A percentile compares a stretch with the other conserved stretches of the same genome.
Conservation (phyloP, 2,797 vertebrate species). For the Lacerta agilis region DNA sequence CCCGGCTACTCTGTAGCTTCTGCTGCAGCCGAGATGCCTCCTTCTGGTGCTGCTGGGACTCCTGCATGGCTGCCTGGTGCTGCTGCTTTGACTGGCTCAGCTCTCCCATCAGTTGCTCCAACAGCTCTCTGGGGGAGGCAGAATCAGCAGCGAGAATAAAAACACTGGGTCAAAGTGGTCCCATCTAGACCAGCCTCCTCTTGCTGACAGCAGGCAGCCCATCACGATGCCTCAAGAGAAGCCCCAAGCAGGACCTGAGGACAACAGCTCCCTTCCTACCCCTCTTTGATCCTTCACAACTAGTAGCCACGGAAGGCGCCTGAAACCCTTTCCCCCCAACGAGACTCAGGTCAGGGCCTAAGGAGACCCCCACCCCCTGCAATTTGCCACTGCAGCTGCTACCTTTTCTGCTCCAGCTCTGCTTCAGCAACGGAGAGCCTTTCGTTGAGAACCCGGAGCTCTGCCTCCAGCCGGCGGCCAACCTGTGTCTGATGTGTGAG, state of each 20-base stretch:
- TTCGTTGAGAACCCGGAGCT: slow-evolving; percentile 60
- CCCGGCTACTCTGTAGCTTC: slow-evolving; percentile 62
- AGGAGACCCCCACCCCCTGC: background rate
- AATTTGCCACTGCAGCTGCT: background rate
- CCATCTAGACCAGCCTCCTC: too few relatives aligned
- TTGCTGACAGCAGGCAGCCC: too few relatives aligned
- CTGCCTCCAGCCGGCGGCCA: slow-evolving; percentile 52
- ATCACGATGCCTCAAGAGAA: background rate
- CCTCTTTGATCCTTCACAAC: too few relatives aligned
- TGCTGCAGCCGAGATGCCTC: slow-evolving; percentile 46
- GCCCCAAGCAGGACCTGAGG: background rate
- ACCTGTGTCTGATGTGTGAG: slow-evolving; percentile 58
- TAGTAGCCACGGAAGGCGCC: too few relatives aligned
- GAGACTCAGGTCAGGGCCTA: background rate
- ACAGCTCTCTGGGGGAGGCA: slow-evolving; percentile 59
- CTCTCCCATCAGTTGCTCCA: slow-evolving; percentile 66
- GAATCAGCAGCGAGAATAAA: background rate
- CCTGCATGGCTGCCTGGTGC: slow-evolving; percentile 64
- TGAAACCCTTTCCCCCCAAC: background rate
- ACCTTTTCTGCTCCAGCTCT: slow-evolving; percentile 73
- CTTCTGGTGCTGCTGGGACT: slow-evolving; percentile 69
- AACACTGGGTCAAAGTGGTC: background rate
- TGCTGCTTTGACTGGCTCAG: slow-evolving; percentile 64
- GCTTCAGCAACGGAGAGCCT: slow-evolving; percentile 29
- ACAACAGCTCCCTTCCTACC: background rate